These are phyloP conservation scores for Helicoverpa zea DNA, from an alignment of 1,140 invertebrate species.

Conservation along the genomic window DNA sequence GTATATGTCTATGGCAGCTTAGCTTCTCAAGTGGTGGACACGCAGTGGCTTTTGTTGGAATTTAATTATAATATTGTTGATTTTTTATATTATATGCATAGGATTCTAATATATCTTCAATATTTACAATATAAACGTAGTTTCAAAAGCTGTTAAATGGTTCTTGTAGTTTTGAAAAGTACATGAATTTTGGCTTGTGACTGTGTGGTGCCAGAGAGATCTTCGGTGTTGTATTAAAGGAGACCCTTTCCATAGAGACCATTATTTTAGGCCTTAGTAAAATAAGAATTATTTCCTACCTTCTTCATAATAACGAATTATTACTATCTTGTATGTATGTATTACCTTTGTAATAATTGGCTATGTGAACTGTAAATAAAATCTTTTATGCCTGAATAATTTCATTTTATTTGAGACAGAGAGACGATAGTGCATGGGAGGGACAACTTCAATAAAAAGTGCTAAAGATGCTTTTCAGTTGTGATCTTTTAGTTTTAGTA, in stretches of 20 bases:
- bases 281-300: too few relatives aligned
- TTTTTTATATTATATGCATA: not conserved
- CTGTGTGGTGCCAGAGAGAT: too few relatives aligned
- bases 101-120: not conserved
- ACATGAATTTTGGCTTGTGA: too few relatives aligned
- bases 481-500: too few relatives aligned
- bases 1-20: constrained; percentile 22
- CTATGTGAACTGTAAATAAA: constrained; percentile 27
- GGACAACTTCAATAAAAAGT: too few relatives aligned
- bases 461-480: too few relatives aligned
- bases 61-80: not conserved
- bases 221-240: too few relatives aligned
- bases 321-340: not conserved
- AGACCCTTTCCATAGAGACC: not conserved
- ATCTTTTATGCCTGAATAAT: not conserved
- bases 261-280: not conserved
- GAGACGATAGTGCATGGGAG: too few relatives aligned
- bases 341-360: not conserved
- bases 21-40: not conserved
- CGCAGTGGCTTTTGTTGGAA: not conserved
- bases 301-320: not conserved
- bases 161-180: too few relatives aligned
- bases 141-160: too few relatives aligned
- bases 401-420: too few relatives aligned
- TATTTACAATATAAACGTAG: too few relatives aligned